Base-by-base conservation (phyloP, 1,140 invertebrate genomes). In the Drosophila nigromelanica region DNA sequence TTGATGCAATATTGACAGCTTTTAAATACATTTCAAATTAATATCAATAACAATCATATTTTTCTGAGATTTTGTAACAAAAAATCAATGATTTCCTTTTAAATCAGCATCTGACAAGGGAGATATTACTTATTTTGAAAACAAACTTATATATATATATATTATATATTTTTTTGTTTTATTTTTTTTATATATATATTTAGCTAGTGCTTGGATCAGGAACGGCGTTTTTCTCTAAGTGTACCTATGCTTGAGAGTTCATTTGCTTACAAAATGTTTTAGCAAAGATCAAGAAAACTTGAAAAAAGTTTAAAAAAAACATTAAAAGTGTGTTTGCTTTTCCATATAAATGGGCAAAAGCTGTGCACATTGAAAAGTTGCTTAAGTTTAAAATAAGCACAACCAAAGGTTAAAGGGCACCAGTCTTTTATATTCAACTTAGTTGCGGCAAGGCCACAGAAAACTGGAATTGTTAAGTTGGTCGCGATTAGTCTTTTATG, bases 261-360 rank as follows among this genome's bases (percentile, higher is more conserved):
- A 33, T 67, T 10, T 51, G 43, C 35, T 30, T 50, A 56, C 21
- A 51, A n/a, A 27, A 42, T 42, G 15, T 37, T 42, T 43, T 43
- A 10, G 10, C 12, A 15, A 5, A 51, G 1, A 58, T 15, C 11
- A 45, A 33, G 35, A 11, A 43, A 68, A 56, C 64, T 61, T 60
- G 8, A 33, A 27, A 1, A n/a, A 37, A 61, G 27, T n/a, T 73
- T 15, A 24, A 11, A 18, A 52, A 68, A 52, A 68, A 60, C 15
- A 30, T 68, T 69, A 35, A 61, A 73, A 48, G 47, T 55, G 27
- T 55, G 50, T 50, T 61, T 73, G 50, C 11, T 35, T 69, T 73
- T 69, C 64, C 64, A 73, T 73, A 56, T 73, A 69, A 61, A 73
- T 73, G 43, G 6, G 48, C 61, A 69, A 73, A 42, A 63, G 43